These are phyloP conservation scores for Dryas iulia DNA, from an alignment of 1,140 invertebrate genomes.

Conservation along the genomic window DNA sequence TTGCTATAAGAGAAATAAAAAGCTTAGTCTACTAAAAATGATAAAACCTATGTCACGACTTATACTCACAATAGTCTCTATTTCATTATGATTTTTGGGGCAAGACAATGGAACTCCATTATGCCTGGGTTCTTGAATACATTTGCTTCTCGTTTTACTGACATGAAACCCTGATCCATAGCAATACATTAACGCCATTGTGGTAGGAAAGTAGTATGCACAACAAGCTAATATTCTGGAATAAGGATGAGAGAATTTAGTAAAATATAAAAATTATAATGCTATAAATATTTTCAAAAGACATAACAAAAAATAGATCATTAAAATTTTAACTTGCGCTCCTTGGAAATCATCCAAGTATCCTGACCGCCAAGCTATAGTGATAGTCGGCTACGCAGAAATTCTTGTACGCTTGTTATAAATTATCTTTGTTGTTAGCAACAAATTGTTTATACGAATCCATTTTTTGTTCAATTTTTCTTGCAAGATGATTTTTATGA, in stretches of 20 bases:
- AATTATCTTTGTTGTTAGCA: too few species aligned
- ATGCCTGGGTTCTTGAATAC: slow-evolving; percentile 61
- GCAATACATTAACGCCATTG: slow-evolving; percentile 94
- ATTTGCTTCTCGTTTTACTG: slow-evolving; percentile 88
- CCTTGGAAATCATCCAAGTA: too few species aligned
- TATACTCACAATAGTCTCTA: slow-evolving; percentile 59
- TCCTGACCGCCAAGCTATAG: too few species aligned
- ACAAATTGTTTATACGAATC: too few species aligned
- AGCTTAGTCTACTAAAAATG: not conserved
- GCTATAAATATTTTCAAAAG: too few species aligned
- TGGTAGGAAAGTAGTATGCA: slow-evolving; percentile 92
- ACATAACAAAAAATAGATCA: too few species aligned
- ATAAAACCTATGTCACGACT: not conserved
- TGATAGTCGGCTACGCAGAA: too few species aligned
- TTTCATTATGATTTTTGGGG: slow-evolving; percentile 53
- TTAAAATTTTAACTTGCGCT: too few species aligned
- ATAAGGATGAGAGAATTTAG: slow-evolving; percentile 29
- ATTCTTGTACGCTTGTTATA: too few species aligned
- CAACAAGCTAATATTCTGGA: slow-evolving; percentile 90
- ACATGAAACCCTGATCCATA: slow-evolving; percentile 93
- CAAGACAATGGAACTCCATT: slow-evolving; percentile 67
- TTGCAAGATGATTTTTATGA: too few species aligned
- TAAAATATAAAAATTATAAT: too few species aligned
- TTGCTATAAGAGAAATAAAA: slow-evolving; percentile 42
- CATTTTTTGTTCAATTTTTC: too few species aligned